Evolutionary conservation across 2,113 vertebrate species (phyloP).

Genomic region (Leptobrachium leishanense): DNA sequence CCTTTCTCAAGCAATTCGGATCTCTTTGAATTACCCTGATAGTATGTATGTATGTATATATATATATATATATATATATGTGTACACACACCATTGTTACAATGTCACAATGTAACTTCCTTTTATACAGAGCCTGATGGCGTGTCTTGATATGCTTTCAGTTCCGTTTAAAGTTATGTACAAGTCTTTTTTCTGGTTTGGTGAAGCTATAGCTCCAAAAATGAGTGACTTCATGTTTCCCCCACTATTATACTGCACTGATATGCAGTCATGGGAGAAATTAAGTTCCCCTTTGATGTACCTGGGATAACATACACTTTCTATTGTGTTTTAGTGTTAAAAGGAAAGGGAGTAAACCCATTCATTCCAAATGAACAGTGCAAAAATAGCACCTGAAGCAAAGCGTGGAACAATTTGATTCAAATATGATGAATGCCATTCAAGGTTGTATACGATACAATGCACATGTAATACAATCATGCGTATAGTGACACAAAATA

Average conservation of each 20-base stretch:
- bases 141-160: no score
- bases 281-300: constrained; percentile 24
- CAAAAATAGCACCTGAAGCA: neutral
- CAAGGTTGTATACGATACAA: neutral
- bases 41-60: no score
- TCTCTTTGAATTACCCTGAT: no score
- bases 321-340: constrained; percentile 21
- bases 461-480: no score
- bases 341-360: constrained; percentile 20
- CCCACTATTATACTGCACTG: neutral
- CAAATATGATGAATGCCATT: neutral
- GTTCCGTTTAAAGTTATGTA: no score
- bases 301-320: constrained; percentile 6
- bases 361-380: neutral
- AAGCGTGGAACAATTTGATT: neutral
- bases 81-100: no score
- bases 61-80: no score
- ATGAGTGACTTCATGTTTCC: neutral
- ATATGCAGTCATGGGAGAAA: constrained; percentile 24
- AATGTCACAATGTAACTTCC: no score
- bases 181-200: no score
- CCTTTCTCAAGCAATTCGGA: no score
- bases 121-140: neutral
- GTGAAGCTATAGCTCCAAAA: no score
- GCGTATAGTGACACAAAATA: no score